Evolutionary conservation across 1,140 invertebrate genomes (phyloP).

Genomic region (Drosophila rufa): DNA sequence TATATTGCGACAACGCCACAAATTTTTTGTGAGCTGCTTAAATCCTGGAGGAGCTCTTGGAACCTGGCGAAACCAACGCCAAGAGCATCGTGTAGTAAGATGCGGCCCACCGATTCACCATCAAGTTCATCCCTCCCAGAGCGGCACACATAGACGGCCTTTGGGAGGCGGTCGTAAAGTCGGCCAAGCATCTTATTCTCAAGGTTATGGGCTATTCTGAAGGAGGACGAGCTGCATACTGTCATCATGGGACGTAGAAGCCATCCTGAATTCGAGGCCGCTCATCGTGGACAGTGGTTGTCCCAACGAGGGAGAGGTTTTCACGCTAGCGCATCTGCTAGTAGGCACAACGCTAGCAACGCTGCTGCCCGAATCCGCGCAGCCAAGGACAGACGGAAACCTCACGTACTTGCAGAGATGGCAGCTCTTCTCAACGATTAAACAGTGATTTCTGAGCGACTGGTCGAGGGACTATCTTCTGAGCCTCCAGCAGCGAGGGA

Average conservation of each 20-base stretch:
- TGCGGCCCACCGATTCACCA: not conserved
- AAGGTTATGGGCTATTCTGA: no score
- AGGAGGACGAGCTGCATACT: not conserved
- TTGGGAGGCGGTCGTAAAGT: not conserved
- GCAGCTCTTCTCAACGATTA: not conserved
- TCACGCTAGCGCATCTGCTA: no score
- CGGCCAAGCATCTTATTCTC: no score
- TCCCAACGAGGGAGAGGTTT: no score
- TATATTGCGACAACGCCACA: constrained; percentile 3
- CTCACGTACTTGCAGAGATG: constrained; percentile 1
- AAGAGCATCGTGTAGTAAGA: not conserved
- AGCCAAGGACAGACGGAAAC: not conserved
- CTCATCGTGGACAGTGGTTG: not conserved
- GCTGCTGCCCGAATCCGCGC: not conserved
- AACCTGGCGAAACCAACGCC: no score
- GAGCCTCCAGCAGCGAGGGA: not conserved
- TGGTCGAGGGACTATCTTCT: not conserved
- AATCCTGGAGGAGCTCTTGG: no score
- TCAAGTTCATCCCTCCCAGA: not conserved
- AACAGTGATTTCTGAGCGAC: not conserved
- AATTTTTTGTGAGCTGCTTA: no score
- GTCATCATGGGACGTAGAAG: not conserved
- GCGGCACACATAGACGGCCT: not conserved
- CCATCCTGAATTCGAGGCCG: not conserved
- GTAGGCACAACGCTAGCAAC: no score